Conservation (phyloP, 2,888 invertebrate species). For the Melanostoma scalare region DNA sequence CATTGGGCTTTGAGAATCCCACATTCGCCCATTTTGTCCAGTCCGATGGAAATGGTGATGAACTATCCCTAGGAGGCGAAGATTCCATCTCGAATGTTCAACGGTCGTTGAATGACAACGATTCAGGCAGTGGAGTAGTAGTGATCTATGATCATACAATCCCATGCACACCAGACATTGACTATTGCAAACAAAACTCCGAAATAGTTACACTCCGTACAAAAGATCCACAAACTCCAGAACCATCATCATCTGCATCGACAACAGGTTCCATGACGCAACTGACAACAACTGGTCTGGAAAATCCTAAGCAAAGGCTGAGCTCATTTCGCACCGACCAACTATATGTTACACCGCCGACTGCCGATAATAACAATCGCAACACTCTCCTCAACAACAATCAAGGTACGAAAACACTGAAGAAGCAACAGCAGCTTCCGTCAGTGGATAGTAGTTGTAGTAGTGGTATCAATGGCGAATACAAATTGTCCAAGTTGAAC, state of each 20-base stretch:
- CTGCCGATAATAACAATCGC: constrained; percentile 64
- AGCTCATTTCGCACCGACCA: constrained; percentile 81
- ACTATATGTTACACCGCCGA: constrained; percentile 74
- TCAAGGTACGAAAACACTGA: constrained; percentile 71
- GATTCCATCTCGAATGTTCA: constrained; percentile 75
- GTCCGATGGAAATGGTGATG: constrained; percentile 63
- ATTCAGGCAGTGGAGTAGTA: constrained; percentile 78
- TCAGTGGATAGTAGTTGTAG: constrained; percentile 58
- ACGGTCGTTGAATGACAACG: constrained; percentile 55
- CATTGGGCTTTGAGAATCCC: constrained; percentile 81
- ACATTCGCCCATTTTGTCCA: constrained; percentile 80
- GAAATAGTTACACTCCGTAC: constrained; percentile 81
- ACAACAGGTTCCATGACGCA: constrained; percentile 62
- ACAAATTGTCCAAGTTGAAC: constrained; percentile 64
- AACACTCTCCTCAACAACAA: constrained; percentile 63
- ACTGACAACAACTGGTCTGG: constrained; percentile 73
- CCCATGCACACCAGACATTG: constrained; percentile 80
- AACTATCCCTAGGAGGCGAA: constrained; percentile 54
- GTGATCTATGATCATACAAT: constrained; percentile 81
- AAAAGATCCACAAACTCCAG: constrained; percentile 79
- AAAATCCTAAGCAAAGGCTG: constrained; percentile 81
- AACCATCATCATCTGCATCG: constrained; percentile 50
- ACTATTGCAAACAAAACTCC: constrained; percentile 81
- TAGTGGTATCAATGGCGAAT: constrained; percentile 59
- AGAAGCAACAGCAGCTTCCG: constrained; percentile 60